Evolutionary conservation across 64 coral and sea anemone species (phyloP).

Genomic region (Astreopora myriophthalma): DNA sequence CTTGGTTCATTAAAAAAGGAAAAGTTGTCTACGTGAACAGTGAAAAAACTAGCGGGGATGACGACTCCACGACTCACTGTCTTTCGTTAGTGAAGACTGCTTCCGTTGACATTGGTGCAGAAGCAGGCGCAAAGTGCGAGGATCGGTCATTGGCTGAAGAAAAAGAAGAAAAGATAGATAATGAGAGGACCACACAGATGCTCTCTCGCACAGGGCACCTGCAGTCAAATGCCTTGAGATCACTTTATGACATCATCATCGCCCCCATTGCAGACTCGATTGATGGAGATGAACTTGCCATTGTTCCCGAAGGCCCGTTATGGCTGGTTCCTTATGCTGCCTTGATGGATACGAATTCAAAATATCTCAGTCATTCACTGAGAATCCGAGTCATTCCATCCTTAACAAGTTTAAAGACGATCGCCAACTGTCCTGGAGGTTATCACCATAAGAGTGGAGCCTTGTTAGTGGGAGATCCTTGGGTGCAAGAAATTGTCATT

Average conservation of each 20-base stretch:
- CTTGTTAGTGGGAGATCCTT: conserved; percentile 14
- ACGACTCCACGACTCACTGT: not conserved
- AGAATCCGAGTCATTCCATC: conserved; percentile 25
- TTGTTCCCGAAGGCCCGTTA: not conserved
- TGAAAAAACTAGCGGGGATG: not conserved
- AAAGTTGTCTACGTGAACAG: not conserved
- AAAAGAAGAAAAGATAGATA: not conserved
- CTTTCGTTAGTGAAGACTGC: not conserved
- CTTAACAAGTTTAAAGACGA: not conserved
- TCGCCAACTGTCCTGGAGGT: not conserved
- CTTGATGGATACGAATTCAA: not conserved
- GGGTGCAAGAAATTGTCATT: not conserved
- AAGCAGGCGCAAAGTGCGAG: not conserved
- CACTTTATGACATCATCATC: not conserved
- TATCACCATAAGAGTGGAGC: not conserved
- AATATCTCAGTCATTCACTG: not conserved
- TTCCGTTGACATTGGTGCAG: not conserved
- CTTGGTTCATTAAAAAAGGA: not conserved
- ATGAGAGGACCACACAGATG: not conserved
- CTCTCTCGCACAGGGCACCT: not conserved
- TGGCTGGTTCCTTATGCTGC: not conserved
- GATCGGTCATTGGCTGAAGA: not conserved
- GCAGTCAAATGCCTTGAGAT: not conserved
- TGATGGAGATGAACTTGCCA: not conserved
- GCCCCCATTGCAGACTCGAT: not conserved